phyloP scores from a whole-genome alignment of 2,113 vertebrate genomes.

The Illadopsis cleaveri region DNA sequence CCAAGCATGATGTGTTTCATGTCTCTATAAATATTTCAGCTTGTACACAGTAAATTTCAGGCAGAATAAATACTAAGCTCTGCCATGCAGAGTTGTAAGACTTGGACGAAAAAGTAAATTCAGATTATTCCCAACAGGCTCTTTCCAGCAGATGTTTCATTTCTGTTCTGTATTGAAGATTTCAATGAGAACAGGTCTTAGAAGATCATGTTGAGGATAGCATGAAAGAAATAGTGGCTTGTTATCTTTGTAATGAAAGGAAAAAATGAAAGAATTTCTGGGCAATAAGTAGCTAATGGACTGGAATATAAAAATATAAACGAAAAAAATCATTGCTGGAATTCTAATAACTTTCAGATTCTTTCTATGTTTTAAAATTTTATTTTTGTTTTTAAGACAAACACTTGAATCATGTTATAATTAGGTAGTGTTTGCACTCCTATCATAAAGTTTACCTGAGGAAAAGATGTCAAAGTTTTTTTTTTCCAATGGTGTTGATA shows the following conservation, averaged over 20 bases:
- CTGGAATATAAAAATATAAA: background rate
- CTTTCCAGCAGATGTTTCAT: background rate
- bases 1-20: background rate
- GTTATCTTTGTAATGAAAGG: background rate
- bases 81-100: background rate
- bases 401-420: background rate
- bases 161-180: background rate
- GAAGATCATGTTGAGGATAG: background rate
- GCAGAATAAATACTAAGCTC: background rate
- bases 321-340: background rate
- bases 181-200: background rate
- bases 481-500: background rate
- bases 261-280: background rate
- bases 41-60: background rate
- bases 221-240: background rate
- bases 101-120: background rate
- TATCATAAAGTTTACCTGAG: background rate
- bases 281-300: background rate
- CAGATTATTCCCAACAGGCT: background rate
- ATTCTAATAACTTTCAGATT: background rate
- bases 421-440: background rate
- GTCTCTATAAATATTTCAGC: background rate
- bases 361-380: background rate
- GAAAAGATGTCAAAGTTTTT: background rate
- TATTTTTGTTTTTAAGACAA: background rate